Conservation (phyloP, 2,113 vertebrate genomes). For the Astur gentilis region DNA sequence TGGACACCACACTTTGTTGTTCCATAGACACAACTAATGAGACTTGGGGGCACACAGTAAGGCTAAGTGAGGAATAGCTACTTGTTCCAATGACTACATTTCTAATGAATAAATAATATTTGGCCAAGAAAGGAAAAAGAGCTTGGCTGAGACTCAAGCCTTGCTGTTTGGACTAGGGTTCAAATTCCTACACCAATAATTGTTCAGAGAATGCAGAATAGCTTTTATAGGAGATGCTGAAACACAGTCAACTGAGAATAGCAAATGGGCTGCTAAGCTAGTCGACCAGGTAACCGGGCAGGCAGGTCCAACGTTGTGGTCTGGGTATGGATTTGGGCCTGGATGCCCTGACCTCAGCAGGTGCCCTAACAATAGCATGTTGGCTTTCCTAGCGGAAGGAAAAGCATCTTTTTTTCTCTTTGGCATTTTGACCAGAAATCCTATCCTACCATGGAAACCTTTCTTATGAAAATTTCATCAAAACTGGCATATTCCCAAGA, state of each 20-base stretch:
- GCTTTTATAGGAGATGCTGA: background rate
- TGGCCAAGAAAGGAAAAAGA: background rate
- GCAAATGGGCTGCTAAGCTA: background rate
- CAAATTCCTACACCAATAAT: background rate
- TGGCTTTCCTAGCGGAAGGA: background rate
- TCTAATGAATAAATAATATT: constrained; percentile 34
- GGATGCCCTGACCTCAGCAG: background rate
- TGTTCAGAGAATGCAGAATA: background rate
- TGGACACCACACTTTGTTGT: background rate
- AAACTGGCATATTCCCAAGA: background rate
- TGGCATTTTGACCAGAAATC: constrained; percentile 20
- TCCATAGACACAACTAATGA: background rate
- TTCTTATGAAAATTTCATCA: constrained; percentile 27
- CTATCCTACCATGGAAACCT: background rate
- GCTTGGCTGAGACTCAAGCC: background rate
- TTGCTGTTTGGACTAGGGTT: background rate
- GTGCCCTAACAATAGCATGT: background rate
- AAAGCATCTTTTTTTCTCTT: background rate
- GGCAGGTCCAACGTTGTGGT: background rate
- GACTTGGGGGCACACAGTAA: background rate
- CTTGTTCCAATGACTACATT: background rate
- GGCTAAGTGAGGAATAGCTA: background rate
- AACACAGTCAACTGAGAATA: background rate
- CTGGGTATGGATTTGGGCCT: background rate
- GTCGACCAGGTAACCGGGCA: background rate